Percentiles rank a stretch among this genome's conserved stretches.
Conservation (phyloP, 2,888 invertebrate genomes). For the Drosophila merina region DNA sequence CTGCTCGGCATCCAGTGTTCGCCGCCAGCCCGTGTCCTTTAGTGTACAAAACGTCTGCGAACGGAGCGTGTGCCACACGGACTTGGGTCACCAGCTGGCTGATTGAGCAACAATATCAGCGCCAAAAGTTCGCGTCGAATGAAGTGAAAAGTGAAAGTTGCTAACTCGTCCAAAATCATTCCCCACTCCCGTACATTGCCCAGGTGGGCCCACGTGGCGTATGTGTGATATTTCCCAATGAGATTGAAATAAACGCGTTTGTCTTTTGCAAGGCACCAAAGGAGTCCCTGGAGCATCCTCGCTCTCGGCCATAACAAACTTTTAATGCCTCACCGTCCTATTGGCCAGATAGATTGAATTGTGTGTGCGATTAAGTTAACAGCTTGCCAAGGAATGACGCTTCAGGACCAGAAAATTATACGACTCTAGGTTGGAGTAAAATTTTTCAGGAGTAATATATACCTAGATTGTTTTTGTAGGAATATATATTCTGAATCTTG, state of each 20-base stretch:
- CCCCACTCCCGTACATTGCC: background rate
- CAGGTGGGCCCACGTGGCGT: slow-evolving; percentile 42
- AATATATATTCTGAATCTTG: too few relatives aligned
- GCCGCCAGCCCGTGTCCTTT: slow-evolving; percentile 39
- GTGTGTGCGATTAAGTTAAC: slow-evolving; percentile 25
- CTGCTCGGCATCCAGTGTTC: slow-evolving; percentile 60
- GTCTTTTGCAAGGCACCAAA: slow-evolving; percentile 9
- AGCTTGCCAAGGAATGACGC: background rate
- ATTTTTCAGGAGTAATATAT: background rate
- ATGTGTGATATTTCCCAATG: slow-evolving; percentile 46
- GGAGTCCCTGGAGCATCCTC: slow-evolving; percentile 18
- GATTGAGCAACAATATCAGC: slow-evolving; percentile 34
- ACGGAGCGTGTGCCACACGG: slow-evolving; percentile 52
- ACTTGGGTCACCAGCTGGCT: slow-evolving; percentile 13
- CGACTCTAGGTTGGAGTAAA: background rate
- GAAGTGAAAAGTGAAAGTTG: slow-evolving; percentile 65
- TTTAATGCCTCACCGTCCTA: slow-evolving; percentile 20
- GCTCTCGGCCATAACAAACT: slow-evolving; percentile 19
- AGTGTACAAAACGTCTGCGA: slow-evolving; percentile 68
- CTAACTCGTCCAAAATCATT: slow-evolving; percentile 36
- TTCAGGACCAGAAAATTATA: slow-evolving; percentile 2
- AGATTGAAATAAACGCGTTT: slow-evolving; percentile 39
- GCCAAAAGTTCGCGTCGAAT: slow-evolving; percentile 53
- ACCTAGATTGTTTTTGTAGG: background rate
- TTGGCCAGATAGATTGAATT: slow-evolving; percentile 5